Base-by-base conservation (phyloP, 2,888 invertebrate species). In the Biston stratarius region DNA sequence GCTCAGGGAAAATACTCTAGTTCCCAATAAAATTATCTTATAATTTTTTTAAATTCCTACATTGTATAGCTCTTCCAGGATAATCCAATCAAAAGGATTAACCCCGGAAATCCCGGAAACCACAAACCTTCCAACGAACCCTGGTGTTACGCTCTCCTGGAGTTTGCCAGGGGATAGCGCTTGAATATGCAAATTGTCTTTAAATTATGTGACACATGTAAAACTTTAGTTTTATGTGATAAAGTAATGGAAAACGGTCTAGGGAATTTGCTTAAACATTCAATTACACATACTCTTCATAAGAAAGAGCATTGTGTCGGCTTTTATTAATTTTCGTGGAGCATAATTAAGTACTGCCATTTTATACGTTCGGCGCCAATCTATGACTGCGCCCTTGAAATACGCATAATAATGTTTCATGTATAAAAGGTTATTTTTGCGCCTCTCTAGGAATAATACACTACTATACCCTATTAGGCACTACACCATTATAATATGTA, bases 1-100 rank as follows among this genome's bases (percentile, higher is more conserved):
- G 15, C 10, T 47, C 0, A 34, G 11, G 14, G n/a, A n/a, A 52
- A 52, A 51, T 7, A 34, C 12, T 2, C 2, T 36, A 38, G 45
- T 57, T 36, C n/a, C 8, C 24, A 8, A 36, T 36, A 57, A 57
- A 36, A 36, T 57, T 57, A 36, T 36, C 57, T 44, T 40, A n/a
- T 24, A 12, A 33, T 40, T 40, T 24, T 49, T 34, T 33, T 49
- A 24, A 40, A 8, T 40, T 33, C 49, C 5, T 40, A 15, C 11
- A 24, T 15, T 48, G 47, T 12, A 55, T 45, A 36, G 8, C 34
- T 62, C 36, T 34, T 66, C 45, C 57, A 38, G 38, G 36, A 48
- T 48, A 60, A 40, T 15, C 55, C 40, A 64, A 40, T 59, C 14
- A 47, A 60, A 53, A 33, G 61, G 61, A 61, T 57, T 66, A 57